Percentiles rank a stretch among this genome's conserved stretches.
Evolutionary conservation across 2,113 vertebrate genomes (phyloP).

Genomic region (Apteryx mantelli): DNA sequence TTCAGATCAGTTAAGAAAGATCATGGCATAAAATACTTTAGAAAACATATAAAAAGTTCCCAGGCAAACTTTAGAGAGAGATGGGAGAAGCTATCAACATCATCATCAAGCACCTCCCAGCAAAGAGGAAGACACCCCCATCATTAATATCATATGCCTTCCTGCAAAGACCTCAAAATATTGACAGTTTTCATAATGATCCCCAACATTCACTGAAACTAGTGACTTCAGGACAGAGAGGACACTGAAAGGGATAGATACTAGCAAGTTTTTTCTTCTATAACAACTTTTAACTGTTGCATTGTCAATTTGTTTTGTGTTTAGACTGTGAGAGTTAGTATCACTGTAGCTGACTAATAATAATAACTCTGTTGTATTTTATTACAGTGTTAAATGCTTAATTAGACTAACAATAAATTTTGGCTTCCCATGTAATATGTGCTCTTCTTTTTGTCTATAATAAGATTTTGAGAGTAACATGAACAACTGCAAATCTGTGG

Average conservation of each 20-base stretch:
- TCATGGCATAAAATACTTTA: not conserved
- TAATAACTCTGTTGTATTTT: not conserved
- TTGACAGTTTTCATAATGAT: not conserved
- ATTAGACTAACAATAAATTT: not conserved
- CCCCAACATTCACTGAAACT: not conserved
- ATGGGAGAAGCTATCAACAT: not conserved
- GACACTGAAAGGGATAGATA: not conserved
- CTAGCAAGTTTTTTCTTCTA: not conserved
- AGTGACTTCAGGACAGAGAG: not conserved
- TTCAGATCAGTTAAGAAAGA: not conserved
- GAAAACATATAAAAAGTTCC: not conserved
- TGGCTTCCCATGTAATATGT: not conserved
- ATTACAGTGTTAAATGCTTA: not conserved
- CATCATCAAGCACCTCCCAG: not conserved
- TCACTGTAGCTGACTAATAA: not conserved
- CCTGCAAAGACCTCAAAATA: not conserved
- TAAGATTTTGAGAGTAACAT: not conserved
- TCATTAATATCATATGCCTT: not conserved
- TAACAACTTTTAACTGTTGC: not conserved
- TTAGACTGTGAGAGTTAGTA: not conserved
- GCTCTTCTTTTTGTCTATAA: not conserved
- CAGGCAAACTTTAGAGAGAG: not conserved
- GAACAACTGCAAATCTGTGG: not conserved
- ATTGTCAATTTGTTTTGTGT: not conserved
- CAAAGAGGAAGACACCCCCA: not conserved